Evolutionary conservation across 2,888 invertebrate species (phyloP).

Genomic region (Dasysyrphus tricinctus): DNA sequence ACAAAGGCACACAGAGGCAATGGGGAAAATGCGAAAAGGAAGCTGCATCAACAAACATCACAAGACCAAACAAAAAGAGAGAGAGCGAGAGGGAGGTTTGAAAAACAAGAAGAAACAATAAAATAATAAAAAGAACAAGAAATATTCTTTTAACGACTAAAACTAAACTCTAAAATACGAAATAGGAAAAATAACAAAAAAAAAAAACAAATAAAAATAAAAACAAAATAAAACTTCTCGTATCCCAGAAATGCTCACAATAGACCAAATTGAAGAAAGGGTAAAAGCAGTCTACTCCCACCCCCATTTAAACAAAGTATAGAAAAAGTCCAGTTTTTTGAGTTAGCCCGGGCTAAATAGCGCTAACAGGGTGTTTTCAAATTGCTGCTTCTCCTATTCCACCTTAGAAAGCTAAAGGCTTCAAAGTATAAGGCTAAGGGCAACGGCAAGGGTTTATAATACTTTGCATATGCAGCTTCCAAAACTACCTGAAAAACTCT

Average conservation of each 20-base stretch:
- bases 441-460: conserved; percentile 59
- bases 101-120: conserved; percentile 37
- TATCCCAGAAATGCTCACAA: conserved; percentile 55
- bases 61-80: background rate
- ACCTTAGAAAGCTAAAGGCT: conserved; percentile 39
- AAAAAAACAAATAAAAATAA: conserved; percentile 16
- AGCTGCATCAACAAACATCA: conserved; percentile 46
- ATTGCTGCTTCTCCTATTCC: conserved; percentile 14
- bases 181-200: background rate
- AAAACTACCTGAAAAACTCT: conserved; percentile 70
- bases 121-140: conserved; percentile 52
- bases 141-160: conserved; percentile 67
- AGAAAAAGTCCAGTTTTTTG: conserved; percentile 62
- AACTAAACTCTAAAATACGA: conserved; percentile 51
- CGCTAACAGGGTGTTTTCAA: conserved; percentile 57
- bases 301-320: conserved; percentile 35
- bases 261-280: conserved; percentile 36
- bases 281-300: conserved; percentile 13
- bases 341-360: conserved; percentile 67
- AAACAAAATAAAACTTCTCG: conserved; percentile 38
- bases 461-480: conserved; percentile 69
- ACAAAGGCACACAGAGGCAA: conserved; percentile 37
- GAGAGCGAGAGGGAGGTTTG: background rate
- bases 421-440: conserved; percentile 8
- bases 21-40: conserved; percentile 54